Evolutionary conservation across 2,797 vertebrate genomes (phyloP), one percentile per base, ranked within the genome.

Genomic region (Botia almorhae): DNA sequence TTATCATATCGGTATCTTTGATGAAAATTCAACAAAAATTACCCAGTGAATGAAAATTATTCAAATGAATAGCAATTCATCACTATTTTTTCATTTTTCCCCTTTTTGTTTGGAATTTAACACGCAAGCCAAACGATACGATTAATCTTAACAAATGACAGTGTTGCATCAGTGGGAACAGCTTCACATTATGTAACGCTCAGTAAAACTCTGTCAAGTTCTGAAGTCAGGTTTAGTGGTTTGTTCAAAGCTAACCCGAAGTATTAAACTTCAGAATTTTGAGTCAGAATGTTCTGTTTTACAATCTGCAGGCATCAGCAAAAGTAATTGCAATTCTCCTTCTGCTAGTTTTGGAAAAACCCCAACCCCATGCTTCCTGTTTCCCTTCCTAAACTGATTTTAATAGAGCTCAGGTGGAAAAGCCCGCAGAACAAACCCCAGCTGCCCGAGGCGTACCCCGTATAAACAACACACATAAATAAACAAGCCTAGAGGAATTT

Each of bases 401-500:
- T 13, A 21, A 65, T 48, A 75, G 3, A 39, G 26, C 51, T 13
- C 50, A 69, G 43, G 53, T 43, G 56, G 26, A 72, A 56, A 80
- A 65, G 60, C 19, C 26, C n/a, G 29, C 43, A 26, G 19, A 36
- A 46, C 10, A 56, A 68, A 72, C 51, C 39, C 10, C 13, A 19
- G 53, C 13, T 16, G 36, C 12, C 14, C 53, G 19, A 55, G 33
- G 61, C 64, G 60, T 50, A 65, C 53, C 71, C 11, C 50, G 61
- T 48, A 58, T 74, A 77, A 56, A 80, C 21, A 73, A 55, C 81
- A 81, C 80, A 69, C 19, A 63, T 48, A 74, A 81, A 81, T 80
- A 81, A 81, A 78, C 51, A 65, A 83, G 78, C 60, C 51, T 55
- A 76, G 69, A 81, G 64, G 80, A 81, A 83, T 79, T 65, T 12